Evolutionary conservation across 2,113 vertebrate genomes (phyloP).

Genomic region (Typhlomys cinereus): DNA sequence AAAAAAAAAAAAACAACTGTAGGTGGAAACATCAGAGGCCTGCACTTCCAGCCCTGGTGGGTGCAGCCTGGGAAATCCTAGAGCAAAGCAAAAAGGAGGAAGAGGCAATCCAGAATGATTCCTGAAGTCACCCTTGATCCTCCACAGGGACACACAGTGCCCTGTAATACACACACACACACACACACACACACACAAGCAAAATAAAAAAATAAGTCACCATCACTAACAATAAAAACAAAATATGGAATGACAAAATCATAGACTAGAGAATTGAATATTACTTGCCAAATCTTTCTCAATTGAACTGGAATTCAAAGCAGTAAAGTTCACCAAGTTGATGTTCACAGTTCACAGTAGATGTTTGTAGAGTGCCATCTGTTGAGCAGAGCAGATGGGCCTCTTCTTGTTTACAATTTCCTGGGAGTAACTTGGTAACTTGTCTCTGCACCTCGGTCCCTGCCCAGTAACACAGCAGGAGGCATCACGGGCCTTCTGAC

Average conservation of each 20-base stretch:
- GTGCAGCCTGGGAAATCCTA: no score
- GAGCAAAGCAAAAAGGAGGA: no score
- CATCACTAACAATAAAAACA: not conserved
- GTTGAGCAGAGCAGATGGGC: not conserved
- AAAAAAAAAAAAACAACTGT: no score
- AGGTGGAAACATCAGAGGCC: no score
- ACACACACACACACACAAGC: no score
- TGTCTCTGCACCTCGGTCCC: not conserved
- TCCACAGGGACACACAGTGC: no score
- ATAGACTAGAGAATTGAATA: conserved; percentile 12
- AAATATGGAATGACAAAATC: not conserved
- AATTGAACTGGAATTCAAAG: conserved; percentile 5
- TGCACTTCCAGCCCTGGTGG: no score
- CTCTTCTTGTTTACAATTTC: not conserved
- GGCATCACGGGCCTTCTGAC: not conserved
- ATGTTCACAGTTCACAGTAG: not conserved
- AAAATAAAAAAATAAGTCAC: no score
- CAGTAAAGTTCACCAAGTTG: not conserved
- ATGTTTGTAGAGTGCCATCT: not conserved
- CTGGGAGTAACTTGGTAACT: not conserved
- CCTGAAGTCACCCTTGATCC: no score
- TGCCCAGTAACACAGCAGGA: not conserved
- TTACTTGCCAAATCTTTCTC: conserved; percentile 23
- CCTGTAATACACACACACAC: no score
- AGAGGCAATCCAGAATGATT: no score